Conservation (phyloP, 2,888 invertebrate genomes). For the Cephus spinipes region DNA sequence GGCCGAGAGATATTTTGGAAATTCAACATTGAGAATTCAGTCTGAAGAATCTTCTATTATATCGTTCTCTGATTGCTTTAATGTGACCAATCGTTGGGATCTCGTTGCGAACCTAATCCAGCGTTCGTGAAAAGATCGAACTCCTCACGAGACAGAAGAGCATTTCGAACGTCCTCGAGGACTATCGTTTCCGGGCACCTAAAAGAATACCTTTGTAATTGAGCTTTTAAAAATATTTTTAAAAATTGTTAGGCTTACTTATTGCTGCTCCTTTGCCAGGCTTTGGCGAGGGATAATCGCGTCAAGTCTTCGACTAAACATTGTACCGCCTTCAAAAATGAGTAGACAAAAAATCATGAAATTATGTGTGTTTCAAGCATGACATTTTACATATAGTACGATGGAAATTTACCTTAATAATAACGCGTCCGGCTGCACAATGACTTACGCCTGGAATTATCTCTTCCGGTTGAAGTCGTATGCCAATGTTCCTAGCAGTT, state of each 20-base stretch:
- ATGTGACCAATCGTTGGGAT: neutral
- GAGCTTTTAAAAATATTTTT: neutral
- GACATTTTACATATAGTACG: neutral
- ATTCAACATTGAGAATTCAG: no score
- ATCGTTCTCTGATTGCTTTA: neutral
- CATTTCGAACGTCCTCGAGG: constrained; percentile 52
- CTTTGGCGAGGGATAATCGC: constrained; percentile 52
- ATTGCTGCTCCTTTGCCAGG: constrained; percentile 50
- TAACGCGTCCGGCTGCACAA: constrained; percentile 63
- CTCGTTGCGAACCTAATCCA: constrained; percentile 49
- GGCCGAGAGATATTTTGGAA: no score
- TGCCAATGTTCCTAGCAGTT: constrained; percentile 65
- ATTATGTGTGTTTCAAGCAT: neutral
- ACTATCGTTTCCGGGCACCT: constrained; percentile 47
- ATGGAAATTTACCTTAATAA: constrained; percentile 43
- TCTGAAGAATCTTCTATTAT: no score
- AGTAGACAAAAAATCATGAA: neutral
- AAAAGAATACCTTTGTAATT: constrained; percentile 5
- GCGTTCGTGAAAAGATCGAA: constrained; percentile 61
- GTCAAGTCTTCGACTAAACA: constrained; percentile 56
- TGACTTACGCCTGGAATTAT: constrained; percentile 65
- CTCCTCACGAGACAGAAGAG: constrained; percentile 54
- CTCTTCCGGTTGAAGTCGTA: constrained; percentile 67
- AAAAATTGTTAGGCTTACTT: constrained; percentile 35
- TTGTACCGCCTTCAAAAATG: constrained; percentile 43